Percentiles rank a stretch among this genome's conserved stretches.
phyloP scores from a whole-genome alignment of 2,113 vertebrate genomes.

The Dendrocopos noguchii region DNA sequence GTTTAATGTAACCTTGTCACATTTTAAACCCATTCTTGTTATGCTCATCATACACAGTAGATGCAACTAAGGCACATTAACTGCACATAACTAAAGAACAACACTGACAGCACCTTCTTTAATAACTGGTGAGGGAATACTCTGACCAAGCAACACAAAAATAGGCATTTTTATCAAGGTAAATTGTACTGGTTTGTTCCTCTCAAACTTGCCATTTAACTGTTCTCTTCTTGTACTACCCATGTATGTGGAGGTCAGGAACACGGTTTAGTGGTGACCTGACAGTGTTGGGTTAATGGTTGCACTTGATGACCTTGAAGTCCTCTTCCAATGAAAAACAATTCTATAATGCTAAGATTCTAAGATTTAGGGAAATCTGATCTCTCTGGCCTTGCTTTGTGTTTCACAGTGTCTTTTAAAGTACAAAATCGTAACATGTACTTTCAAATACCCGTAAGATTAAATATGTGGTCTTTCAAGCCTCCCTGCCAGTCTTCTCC shows the following conservation, averaged over 20 bases:
- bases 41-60: fast-evolving
- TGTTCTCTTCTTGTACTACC: too few species aligned
- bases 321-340: too few species aligned
- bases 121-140: not conserved
- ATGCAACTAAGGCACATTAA: not conserved
- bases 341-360: too few species aligned
- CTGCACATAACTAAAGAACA: not conserved
- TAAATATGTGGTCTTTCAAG: not conserved
- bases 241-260: too few species aligned
- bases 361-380: not conserved
- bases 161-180: not conserved
- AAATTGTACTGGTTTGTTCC: not conserved
- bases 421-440: not conserved
- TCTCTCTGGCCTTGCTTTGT: not conserved
- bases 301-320: too few species aligned
- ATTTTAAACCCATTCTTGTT: not conserved
- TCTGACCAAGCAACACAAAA: not conserved
- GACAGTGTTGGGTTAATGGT: too few species aligned
- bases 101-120: not conserved
- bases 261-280: too few species aligned
- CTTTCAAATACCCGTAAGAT: not conserved
- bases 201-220: not conserved
- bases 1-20: not conserved
- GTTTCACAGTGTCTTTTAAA: not conserved
- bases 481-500: not conserved